Evolutionary conservation across 2,113 vertebrate species (phyloP).

Genomic region (Chaetodon auriga): DNA sequence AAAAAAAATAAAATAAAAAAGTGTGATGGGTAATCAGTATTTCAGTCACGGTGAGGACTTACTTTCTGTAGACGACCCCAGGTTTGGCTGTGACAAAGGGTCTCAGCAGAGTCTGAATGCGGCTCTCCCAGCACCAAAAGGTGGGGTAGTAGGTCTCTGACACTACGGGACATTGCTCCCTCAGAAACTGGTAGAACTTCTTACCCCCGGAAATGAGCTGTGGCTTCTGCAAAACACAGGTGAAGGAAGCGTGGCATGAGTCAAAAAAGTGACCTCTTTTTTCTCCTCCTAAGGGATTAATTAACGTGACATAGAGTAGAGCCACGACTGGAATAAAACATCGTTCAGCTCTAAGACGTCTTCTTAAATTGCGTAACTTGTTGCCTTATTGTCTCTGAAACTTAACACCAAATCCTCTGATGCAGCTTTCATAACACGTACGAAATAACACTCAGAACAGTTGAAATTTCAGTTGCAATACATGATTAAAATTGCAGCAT

Average conservation of each 20-base stretch:
- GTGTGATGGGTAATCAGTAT: neutral
- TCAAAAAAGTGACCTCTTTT: neutral
- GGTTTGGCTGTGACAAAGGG: constrained; percentile 96
- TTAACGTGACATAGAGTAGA: neutral
- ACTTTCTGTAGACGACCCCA: constrained; percentile 94
- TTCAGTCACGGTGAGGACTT: constrained; percentile 71
- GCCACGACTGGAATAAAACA: neutral
- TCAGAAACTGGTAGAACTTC: constrained; percentile 92
- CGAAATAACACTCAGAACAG: neutral
- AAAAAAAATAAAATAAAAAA: neutral
- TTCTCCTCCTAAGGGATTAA: neutral
- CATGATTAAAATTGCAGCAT: neutral
- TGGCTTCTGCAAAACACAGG: constrained; percentile 89
- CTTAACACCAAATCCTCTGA: neutral
- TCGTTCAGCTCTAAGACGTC: neutral
- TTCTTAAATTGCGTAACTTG: neutral
- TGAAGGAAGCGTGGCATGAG: neutral
- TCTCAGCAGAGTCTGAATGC: constrained; percentile 94
- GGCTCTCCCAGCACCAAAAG: constrained; percentile 98
- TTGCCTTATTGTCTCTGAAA: neutral
- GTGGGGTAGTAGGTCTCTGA: constrained; percentile 98
- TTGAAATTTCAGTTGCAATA: neutral
- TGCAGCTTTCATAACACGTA: neutral
- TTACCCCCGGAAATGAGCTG: constrained; percentile 92
- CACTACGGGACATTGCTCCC: constrained; percentile 94